Percentiles rank a stretch among this genome's conserved stretches.
These are phyloP conservation scores for Asobara japonica DNA, from an alignment of 1,140 invertebrate genomes.

Conservation along the genomic window DNA sequence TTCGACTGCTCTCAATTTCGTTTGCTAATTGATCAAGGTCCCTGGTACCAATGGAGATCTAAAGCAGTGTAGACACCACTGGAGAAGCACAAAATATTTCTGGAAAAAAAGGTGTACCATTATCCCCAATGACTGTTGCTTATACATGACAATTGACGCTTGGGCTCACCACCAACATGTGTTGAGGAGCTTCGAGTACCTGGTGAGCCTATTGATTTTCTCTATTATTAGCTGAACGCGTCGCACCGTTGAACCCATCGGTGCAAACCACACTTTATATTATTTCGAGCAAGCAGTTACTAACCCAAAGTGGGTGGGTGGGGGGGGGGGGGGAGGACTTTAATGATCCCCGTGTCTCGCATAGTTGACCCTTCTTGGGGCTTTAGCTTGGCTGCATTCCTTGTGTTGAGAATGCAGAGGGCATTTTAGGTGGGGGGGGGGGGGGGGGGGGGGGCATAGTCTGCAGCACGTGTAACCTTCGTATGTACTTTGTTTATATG, in stretches of 20 bases:
- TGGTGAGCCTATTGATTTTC: constrained; percentile 50
- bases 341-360: neutral
- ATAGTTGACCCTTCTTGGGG: constrained; percentile 8
- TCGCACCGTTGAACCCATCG: neutral
- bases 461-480: neutral
- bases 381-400: neutral
- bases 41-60: too few relatives aligned
- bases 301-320: neutral
- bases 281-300: neutral
- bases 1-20: too few relatives aligned
- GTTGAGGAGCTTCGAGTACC: constrained; percentile 32
- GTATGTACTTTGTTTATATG: constrained; percentile 7
- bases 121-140: too few relatives aligned
- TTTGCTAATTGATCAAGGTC: too few relatives aligned
- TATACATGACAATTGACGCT: neutral
- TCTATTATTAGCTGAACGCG: constrained; percentile 55
- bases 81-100: too few relatives aligned
- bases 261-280: constrained; percentile 9
- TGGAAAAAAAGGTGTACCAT: too few relatives aligned
- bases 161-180: neutral
- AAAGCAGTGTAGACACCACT: too few relatives aligned
- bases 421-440: neutral
- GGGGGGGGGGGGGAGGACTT: neutral
- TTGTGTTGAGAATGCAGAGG: neutral
- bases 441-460: neutral